phyloP scores from a whole-genome alignment of 2,113 vertebrate species.

The Numida meleagris region DNA sequence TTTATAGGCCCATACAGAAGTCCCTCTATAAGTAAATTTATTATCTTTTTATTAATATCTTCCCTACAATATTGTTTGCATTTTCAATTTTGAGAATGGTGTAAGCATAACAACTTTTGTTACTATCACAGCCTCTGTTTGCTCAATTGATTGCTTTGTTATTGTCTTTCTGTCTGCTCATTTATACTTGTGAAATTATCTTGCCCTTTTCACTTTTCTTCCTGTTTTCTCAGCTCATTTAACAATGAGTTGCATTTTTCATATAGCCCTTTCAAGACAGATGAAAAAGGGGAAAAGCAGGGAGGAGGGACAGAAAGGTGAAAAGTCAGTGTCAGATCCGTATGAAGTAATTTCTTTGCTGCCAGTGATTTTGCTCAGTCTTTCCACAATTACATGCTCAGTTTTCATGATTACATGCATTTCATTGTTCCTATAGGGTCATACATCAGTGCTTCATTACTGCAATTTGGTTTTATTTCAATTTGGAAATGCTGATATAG shows the following conservation, averaged over 20 bases:
- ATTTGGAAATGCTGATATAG: neutral
- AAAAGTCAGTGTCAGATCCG: neutral
- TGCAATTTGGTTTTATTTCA: neutral
- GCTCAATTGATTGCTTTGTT: constrained; percentile 32
- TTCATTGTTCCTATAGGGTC: neutral
- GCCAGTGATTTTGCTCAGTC: neutral
- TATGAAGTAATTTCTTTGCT: neutral
- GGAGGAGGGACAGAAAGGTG: neutral
- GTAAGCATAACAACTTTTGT: neutral
- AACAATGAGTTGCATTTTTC: neutral
- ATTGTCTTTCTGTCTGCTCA: constrained; percentile 36
- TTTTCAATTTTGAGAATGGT: neutral
- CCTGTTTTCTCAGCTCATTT: constrained; percentile 64
- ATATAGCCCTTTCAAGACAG: neutral
- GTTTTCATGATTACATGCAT: neutral
- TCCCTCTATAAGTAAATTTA: neutral
- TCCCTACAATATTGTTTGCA: neutral
- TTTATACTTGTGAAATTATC: constrained; percentile 31
- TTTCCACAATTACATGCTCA: neutral
- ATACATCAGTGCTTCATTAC: neutral
- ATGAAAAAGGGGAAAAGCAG: neutral
- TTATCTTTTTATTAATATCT: neutral
- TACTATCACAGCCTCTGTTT: constrained; percentile 6
- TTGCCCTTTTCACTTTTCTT: constrained; percentile 19
- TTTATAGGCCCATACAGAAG: neutral